A percentile compares a stretch with the other conserved stretches of the same genome.
Evolutionary conservation across 2,888 invertebrate genomes (phyloP).

Genomic region (Hesperia comma): DNA sequence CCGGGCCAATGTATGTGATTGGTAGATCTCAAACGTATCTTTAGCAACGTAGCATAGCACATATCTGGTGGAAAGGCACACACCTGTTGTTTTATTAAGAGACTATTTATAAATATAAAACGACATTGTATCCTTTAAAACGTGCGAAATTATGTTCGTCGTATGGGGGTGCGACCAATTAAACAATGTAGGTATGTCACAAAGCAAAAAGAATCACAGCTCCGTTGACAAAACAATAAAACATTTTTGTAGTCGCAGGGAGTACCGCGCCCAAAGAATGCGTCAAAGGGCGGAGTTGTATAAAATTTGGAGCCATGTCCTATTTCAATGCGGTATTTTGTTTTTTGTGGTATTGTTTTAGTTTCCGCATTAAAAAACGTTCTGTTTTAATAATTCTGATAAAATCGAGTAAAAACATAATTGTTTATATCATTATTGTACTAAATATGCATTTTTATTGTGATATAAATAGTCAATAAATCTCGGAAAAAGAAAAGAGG

Average conservation of each 20-base stretch:
- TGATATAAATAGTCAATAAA: too few relatives aligned
- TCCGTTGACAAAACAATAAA: conserved; percentile 1
- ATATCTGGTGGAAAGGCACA: too few relatives aligned
- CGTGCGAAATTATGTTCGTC: neutral
- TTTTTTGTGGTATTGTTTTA: neutral
- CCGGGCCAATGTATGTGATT: too few relatives aligned
- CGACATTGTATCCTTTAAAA: neutral
- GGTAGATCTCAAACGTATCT: too few relatives aligned
- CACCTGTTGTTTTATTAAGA: too few relatives aligned
- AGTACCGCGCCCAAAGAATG: conserved; percentile 7
- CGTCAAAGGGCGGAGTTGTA: conserved; percentile 4
- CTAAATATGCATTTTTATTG: too few relatives aligned
- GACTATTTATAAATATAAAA: neutral
- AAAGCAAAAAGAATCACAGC: neutral
- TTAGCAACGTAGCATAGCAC: too few relatives aligned
- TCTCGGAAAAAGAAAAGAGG: too few relatives aligned
- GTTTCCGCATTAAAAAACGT: neutral
- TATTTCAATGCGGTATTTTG: neutral
- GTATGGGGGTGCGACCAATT: neutral
- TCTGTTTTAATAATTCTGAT: neutral
- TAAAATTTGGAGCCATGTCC: neutral
- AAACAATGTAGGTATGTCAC: conserved; percentile 4
- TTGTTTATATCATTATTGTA: too few relatives aligned
- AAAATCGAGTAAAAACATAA: too few relatives aligned
- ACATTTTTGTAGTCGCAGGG: conserved; percentile 2